Conservation (phyloP, 2,797 vertebrate genomes). For the Acanthopagrus latus region DNA sequence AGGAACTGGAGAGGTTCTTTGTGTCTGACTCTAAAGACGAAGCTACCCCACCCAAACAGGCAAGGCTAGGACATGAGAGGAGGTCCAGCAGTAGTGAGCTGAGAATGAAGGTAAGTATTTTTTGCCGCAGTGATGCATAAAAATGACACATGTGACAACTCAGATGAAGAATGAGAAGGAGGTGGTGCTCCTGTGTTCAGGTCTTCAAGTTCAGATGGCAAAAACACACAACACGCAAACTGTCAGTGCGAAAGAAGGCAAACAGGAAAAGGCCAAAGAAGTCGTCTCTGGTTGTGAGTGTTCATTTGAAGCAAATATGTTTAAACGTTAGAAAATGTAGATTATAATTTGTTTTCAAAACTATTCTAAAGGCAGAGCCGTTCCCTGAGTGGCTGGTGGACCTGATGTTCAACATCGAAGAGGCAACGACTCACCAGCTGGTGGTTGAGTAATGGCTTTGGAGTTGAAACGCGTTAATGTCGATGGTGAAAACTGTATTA, state of each 20-base stretch:
- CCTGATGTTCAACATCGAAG: constrained; percentile 87
- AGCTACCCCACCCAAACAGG: background rate
- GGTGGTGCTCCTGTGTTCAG: constrained; percentile 10
- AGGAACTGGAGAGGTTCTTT: background rate
- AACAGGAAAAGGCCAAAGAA: background rate
- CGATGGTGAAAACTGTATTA: constrained; percentile 5
- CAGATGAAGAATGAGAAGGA: background rate
- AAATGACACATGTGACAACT: background rate
- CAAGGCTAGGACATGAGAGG: background rate
- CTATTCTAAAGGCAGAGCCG: constrained; percentile 28
- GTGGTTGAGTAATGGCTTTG: constrained; percentile 71
- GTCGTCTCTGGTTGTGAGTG: background rate
- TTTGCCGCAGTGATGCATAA: background rate
- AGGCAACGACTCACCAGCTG: constrained; percentile 85
- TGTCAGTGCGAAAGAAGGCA: constrained; percentile 2
- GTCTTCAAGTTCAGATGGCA: background rate
- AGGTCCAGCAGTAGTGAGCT: background rate
- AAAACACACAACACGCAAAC: background rate
- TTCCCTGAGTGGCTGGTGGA: constrained; percentile 83
- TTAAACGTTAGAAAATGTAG: background rate
- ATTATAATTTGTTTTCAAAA: background rate
- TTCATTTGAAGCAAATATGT: background rate
- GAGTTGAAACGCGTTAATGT: constrained; percentile 12
- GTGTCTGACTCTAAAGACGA: constrained; percentile 4
- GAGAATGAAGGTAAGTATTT: constrained; percentile 38